A percentile compares a stretch with the other conserved stretches of the same genome.
Evolutionary conservation across 2,888 invertebrate genomes (phyloP).

Genomic region (Drosophila gaucha): DNA sequence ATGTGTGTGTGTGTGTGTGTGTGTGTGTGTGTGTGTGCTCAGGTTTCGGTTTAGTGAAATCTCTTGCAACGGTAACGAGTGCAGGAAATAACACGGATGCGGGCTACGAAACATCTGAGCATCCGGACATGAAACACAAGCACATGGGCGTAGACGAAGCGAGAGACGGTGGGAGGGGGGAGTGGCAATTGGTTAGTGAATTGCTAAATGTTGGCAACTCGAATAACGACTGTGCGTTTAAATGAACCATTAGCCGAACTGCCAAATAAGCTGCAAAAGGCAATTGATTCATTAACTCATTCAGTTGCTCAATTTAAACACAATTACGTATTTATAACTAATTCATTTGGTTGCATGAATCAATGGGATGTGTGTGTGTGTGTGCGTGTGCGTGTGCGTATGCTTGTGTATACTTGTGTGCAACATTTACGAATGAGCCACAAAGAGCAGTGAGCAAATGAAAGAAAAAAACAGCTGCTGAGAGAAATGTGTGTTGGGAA

Average conservation of each 20-base stretch:
- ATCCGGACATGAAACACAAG: slow-evolving; percentile 2
- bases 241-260: slow-evolving; percentile 1
- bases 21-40: slow-evolving; percentile 28
- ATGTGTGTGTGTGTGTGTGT: neutral
- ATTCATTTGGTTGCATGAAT: neutral
- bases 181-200: neutral
- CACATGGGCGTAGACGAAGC: neutral
- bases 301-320: slow-evolving; percentile 1
- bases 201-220: slow-evolving; percentile 7
- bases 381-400: too few relatives aligned
- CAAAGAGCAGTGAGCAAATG: neutral
- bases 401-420: too few relatives aligned
- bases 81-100: slow-evolving; percentile 55
- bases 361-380: neutral
- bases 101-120: slow-evolving; percentile 22
- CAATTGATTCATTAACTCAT: slow-evolving; percentile 9
- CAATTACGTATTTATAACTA: neutral
- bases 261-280: slow-evolving; percentile 4
- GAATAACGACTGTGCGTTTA: neutral
- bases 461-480: neutral
- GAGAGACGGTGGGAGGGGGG: too few relatives aligned
- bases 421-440: neutral
- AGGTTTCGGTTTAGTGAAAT: slow-evolving; percentile 47
- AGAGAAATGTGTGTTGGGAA: neutral
- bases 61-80: slow-evolving; percentile 47